Evolutionary conservation across 2,113 vertebrate genomes (phyloP).

Genomic region (Gymnorhina tibicen): DNA sequence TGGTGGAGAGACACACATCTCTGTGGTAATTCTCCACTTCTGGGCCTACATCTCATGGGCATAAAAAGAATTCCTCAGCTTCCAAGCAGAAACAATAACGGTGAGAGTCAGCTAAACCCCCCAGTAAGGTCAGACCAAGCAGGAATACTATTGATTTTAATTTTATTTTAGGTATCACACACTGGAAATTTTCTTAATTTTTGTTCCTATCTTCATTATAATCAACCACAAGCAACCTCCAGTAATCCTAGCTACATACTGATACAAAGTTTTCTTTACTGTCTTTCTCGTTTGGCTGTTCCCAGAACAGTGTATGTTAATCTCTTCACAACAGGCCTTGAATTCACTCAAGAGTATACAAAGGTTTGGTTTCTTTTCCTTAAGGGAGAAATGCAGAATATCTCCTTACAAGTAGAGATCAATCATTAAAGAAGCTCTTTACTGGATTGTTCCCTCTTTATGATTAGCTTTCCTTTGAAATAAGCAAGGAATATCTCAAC

Average conservation of each 20-base stretch:
- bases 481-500: background rate
- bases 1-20: background rate
- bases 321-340: background rate
- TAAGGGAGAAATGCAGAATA: background rate
- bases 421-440: constrained; percentile 24
- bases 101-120: background rate
- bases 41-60: background rate
- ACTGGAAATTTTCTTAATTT: background rate
- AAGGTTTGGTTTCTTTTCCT: background rate
- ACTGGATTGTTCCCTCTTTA: constrained; percentile 28
- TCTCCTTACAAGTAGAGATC: constrained; percentile 1
- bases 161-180: background rate
- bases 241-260: background rate
- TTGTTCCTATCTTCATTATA: background rate
- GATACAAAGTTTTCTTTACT: background rate
- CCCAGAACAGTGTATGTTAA: background rate
- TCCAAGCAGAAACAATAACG: background rate
- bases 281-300: background rate
- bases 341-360: background rate
- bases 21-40: background rate
- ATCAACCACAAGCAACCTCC: background rate
- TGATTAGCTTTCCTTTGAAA: constrained; percentile 23
- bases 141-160: background rate
- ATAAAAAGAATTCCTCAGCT: background rate
- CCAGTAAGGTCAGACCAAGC: background rate